A percentile compares a stretch with the other conserved stretches of the same genome.
phyloP scores from a whole-genome alignment of 1,140 invertebrate genomes.

The Palaemon carinicauda region DNA sequence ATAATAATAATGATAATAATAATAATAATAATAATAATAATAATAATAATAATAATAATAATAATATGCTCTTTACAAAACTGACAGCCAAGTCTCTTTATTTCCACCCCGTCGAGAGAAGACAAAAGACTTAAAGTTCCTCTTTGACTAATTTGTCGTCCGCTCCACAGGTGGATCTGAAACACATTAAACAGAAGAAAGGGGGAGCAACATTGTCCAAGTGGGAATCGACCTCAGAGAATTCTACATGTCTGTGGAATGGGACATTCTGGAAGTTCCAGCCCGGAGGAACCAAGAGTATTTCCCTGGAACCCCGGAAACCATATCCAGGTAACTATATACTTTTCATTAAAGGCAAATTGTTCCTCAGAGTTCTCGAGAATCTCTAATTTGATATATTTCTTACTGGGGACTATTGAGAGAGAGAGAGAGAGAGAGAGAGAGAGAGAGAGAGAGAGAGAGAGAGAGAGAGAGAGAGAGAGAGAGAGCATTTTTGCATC shows the following conservation, averaged over 20 bases:
- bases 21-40: no score
- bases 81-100: no score
- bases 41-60: no score
- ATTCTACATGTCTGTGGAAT: constrained; percentile 93
- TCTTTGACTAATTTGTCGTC: neutral
- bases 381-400: no score
- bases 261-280: constrained; percentile 91
- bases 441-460: neutral
- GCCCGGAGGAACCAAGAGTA: constrained; percentile 85
- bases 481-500: no score
- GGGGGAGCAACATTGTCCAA: constrained; percentile 82
- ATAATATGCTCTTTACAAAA: neutral
- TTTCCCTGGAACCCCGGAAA: constrained; percentile 62
- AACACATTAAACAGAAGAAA: constrained; percentile 80
- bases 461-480: neutral
- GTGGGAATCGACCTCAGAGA: constrained; percentile 89
- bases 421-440: neutral
- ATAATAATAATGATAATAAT: no score
- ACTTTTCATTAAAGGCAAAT: no score
- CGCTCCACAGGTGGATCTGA: constrained; percentile 78
- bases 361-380: no score
- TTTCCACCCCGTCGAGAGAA: no score
- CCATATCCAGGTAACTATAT: constrained; percentile 75
- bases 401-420: neutral
- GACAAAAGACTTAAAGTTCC: no score